Conservation (phyloP, 2,797 vertebrate genomes). For the Alauda arvensis region DNA sequence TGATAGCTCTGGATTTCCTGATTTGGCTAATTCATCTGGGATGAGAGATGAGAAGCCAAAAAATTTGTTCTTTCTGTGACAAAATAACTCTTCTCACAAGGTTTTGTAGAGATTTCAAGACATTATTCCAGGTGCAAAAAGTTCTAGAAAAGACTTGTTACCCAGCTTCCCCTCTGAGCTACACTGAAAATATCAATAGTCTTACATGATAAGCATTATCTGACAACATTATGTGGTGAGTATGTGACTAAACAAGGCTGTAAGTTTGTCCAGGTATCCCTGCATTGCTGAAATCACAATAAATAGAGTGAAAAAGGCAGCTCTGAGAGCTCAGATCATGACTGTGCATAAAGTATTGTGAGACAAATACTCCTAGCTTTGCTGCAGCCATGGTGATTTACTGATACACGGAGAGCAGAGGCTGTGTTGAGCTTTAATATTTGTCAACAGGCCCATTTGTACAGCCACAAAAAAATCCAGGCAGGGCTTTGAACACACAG, state of each 20-base stretch:
- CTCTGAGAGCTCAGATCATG: neutral
- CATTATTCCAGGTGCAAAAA: neutral
- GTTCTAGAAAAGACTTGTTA: neutral
- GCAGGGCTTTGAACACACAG: neutral
- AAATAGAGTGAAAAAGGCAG: neutral
- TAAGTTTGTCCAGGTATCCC: neutral
- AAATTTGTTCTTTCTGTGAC: neutral
- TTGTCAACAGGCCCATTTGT: conserved; percentile 6
- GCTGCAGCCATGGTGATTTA: neutral
- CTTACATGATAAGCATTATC: neutral
- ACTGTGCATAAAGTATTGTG: neutral
- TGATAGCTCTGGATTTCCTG: neutral
- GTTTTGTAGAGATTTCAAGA: neutral
- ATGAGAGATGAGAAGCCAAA: neutral
- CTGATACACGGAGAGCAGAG: neutral
- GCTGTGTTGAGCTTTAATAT: neutral
- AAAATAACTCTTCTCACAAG: neutral
- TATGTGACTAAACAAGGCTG: neutral
- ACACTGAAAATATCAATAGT: neutral
- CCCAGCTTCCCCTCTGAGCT: neutral
- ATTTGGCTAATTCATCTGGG: neutral
- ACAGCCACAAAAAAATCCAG: neutral
- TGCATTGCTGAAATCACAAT: neutral
- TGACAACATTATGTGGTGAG: neutral
- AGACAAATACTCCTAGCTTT: neutral